Evolutionary conservation across 2,113 vertebrate genomes (phyloP).

Genomic region (Pluvianellus socialis): DNA sequence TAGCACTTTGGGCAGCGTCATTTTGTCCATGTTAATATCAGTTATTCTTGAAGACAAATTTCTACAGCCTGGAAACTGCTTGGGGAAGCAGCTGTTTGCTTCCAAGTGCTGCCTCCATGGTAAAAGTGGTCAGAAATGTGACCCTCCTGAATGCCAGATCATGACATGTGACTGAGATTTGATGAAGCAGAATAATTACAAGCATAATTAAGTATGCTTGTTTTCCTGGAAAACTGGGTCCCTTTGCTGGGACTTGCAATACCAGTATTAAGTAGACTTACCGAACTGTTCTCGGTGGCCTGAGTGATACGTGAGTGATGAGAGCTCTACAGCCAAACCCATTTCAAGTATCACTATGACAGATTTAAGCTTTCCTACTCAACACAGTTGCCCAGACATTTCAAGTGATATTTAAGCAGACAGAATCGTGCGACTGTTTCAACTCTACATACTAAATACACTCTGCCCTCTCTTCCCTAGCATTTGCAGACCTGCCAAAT

Average conservation of each 20-base stretch:
- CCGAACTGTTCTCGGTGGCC: neutral
- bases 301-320: neutral
- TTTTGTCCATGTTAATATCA: neutral
- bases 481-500: conserved; percentile 93
- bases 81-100: neutral
- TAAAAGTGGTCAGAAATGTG: conserved; percentile 45
- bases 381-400: neutral
- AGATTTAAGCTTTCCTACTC: neutral
- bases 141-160: neutral
- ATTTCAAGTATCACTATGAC: neutral
- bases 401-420: neutral
- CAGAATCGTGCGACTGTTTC: neutral
- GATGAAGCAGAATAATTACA: conserved; percentile 9
- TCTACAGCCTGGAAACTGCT: conserved; percentile 8
- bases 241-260: neutral
- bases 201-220: neutral
- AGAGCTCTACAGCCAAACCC: neutral
- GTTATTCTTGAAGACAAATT: conserved; percentile 9
- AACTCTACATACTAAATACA: neutral
- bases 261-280: neutral
- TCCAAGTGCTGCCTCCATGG: neutral
- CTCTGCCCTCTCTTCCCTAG: conserved; percentile 65
- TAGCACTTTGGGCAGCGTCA: neutral
- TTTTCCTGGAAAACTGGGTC: neutral
- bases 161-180: neutral